phyloP scores from a whole-genome alignment of 2,888 invertebrate genomes.

The Sericinus montela region DNA sequence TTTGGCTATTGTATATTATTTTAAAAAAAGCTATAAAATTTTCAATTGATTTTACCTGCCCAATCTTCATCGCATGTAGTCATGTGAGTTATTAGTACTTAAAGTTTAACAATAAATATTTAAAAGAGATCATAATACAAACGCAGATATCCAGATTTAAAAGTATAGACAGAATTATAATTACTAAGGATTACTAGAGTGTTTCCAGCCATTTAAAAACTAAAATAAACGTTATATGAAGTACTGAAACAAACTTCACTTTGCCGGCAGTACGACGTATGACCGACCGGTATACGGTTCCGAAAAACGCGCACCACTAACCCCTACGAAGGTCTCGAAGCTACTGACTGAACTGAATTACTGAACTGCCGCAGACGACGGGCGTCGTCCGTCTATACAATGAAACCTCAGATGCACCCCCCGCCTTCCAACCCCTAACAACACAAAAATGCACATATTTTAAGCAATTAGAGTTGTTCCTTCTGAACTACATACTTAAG shows the following conservation, averaged over 20 bases:
- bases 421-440: constrained; percentile 39
- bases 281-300: constrained; percentile 24
- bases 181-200: too few species aligned
- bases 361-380: constrained; percentile 37
- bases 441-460: constrained; percentile 63
- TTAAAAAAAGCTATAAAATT: too few species aligned
- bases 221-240: background rate
- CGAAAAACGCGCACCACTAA: constrained; percentile 43
- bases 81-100: background rate
- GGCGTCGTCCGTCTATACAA: constrained; percentile 45
- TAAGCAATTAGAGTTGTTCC: constrained; percentile 45
- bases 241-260: constrained; percentile 50
- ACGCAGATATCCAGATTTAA: too few species aligned
- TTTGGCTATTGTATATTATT: too few species aligned
- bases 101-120: too few species aligned
- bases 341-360: too few species aligned
- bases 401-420: constrained; percentile 52
- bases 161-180: too few species aligned
- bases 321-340: constrained; percentile 52
- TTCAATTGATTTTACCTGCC: constrained; percentile 21
- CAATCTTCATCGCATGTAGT: background rate
- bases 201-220: constrained; percentile 14
- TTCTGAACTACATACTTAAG: constrained; percentile 33
- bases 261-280: constrained; percentile 34
- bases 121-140: too few species aligned